Evolutionary conservation across 2,797 vertebrate species (phyloP), one percentile per base, ranked within the genome.

Genomic region (Thripadectes ignobilis): DNA sequence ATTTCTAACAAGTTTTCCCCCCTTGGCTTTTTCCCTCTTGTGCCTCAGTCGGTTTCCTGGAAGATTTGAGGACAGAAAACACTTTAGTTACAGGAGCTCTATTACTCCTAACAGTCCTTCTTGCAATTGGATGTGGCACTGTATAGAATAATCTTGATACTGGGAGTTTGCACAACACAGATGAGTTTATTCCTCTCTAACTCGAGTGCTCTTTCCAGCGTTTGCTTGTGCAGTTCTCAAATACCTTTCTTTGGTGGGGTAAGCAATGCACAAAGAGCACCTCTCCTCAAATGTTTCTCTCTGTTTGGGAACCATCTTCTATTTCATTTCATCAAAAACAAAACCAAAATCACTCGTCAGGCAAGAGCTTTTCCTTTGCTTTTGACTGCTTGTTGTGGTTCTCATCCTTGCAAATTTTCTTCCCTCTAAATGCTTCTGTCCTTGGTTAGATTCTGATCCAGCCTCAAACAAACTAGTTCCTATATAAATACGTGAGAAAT

Each of bases 51-150:
- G 1, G 82, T 72, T 97, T 89, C 83, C 72, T 96, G 77, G 76
- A 96, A 96, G 93, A 96, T 89, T 54, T 57, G 78, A 97, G 89
- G 92, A 86, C 59, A 94, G 95, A 77, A 96, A 97, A 46, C 95
- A 49, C 57, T 96, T 97, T 96, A 63, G 85, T 92, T 91, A 29
- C 71, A 69, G 95, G 91, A 94, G 95, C 96, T 97, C 97, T 57
- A 4, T 97, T 97, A 94, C 96, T 92, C 51, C 92, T 91, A 88
- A 91, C 13, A 0, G 24, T 61, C 38, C 62, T 68, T 87, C 68
- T 59, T 58, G 73, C 91, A 61, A 97, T 97, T 79, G 87, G 66
- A 89, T 88, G 76, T 97, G 97, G 94, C 97, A 97, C 61, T 16
- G 18, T 4, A 22, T 49, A 21, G 75, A 92, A 91, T 95, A 92